Conservation (phyloP, 2,113 vertebrate species). For the Lepus europaeus region DNA sequence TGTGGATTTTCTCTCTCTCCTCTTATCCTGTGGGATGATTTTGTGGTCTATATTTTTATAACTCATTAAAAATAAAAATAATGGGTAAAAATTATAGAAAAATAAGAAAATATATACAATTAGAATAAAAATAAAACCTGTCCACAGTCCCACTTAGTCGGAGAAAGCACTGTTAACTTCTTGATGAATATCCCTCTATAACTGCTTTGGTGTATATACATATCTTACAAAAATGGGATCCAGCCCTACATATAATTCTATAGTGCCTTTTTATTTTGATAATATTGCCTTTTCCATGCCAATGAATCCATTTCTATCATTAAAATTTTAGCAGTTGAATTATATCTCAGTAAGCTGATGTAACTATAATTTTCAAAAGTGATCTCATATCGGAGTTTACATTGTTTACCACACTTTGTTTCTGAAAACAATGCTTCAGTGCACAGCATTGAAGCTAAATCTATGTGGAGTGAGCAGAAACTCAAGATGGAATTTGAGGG, state of each 20-base stretch:
- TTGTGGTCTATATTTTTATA: neutral
- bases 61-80: constrained; percentile 28
- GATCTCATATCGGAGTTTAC: constrained; percentile 2
- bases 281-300: neutral
- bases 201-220: neutral
- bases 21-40: neutral
- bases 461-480: neutral
- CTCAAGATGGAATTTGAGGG: neutral
- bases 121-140: constrained; percentile 42
- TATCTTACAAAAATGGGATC: constrained; percentile 2
- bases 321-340: constrained; percentile 11
- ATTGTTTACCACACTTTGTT: constrained; percentile 2
- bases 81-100: constrained; percentile 5
- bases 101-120: constrained; percentile 23
- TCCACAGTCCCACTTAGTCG: neutral
- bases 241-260: neutral
- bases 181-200: neutral
- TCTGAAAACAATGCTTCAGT: neutral
- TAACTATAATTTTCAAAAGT: constrained; percentile 25
- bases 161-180: neutral
- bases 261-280: neutral
- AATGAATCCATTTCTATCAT: constrained; percentile 7
- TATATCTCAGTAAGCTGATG: constrained; percentile 13
- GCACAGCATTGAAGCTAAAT: constrained; percentile 19
- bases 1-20: neutral